These are phyloP conservation scores for Oceanites oceanicus DNA, from an alignment of 2,113 vertebrate species.

Conservation along the genomic window DNA sequence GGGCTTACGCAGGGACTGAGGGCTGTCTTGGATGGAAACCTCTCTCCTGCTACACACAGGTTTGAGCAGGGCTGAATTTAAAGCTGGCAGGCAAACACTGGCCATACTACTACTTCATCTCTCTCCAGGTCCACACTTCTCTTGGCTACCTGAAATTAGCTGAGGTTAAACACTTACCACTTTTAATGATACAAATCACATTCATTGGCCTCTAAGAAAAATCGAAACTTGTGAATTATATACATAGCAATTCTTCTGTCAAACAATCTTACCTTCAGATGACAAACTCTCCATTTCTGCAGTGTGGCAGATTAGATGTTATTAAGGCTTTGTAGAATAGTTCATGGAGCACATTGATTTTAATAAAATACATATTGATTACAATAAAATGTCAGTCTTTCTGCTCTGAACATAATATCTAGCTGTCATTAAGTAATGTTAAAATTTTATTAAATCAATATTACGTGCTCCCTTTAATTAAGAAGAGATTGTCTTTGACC, in stretches of 20 bases:
- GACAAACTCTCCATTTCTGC: conserved; percentile 51
- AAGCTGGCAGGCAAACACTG: background rate
- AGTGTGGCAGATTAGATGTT: conserved; percentile 42
- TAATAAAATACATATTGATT: conserved; percentile 78
- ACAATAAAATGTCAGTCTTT: conserved; percentile 70
- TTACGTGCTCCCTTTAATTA: conserved; percentile 69
- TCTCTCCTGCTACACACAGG: rapidly evolving
- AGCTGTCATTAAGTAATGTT: conserved; percentile 68
- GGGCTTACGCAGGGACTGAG: background rate
- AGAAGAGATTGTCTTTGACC: conserved; percentile 57
- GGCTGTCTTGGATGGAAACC: background rate
- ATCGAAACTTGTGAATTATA: background rate
- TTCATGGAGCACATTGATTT: conserved; percentile 69
- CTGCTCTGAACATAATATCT: conserved; percentile 58
- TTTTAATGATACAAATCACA: background rate
- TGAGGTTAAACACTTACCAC: background rate
- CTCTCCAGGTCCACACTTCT: background rate
- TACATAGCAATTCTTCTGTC: background rate
- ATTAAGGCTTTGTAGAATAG: conserved; percentile 59
- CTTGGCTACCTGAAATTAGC: background rate
- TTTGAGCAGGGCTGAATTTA: background rate
- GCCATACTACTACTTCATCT: background rate
- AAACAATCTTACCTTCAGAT: conserved; percentile 27
- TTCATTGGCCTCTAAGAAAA: background rate
- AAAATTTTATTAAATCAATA: conserved; percentile 77